Evolutionary conservation across 2,113 vertebrate genomes (phyloP).

Genomic region (Acrocephalus arundinaceus): DNA sequence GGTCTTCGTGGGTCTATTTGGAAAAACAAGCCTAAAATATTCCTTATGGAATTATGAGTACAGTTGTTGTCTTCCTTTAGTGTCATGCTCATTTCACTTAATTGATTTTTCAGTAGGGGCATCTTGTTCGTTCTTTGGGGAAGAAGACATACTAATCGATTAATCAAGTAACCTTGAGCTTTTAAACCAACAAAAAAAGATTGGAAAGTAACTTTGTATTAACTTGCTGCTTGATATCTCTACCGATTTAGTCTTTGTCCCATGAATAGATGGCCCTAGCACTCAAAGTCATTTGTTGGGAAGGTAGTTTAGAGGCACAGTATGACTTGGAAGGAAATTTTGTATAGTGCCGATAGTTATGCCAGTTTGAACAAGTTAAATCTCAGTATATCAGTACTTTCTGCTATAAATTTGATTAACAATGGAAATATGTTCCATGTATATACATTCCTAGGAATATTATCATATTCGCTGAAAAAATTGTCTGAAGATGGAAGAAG

Average conservation of each 20-base stretch:
- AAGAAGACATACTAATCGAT: neutral
- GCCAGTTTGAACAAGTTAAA: neutral
- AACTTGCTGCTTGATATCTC: neutral
- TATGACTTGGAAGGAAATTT: neutral
- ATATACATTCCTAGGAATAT: neutral
- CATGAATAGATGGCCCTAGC: no score
- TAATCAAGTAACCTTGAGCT: neutral
- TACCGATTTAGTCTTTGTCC: neutral
- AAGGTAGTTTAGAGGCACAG: neutral
- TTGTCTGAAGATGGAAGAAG: neutral
- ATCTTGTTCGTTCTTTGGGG: neutral
- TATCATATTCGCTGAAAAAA: neutral
- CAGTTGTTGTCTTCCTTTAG: neutral
- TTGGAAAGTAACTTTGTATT: neutral
- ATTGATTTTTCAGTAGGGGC: neutral
- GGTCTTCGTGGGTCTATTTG: neutral
- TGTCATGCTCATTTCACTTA: neutral
- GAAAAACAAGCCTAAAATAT: neutral
- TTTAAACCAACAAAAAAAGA: neutral
- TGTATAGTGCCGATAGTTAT: neutral
- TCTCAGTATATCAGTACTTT: neutral
- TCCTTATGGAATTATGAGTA: neutral
- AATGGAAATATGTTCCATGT: neutral
- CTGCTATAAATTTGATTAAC: neutral
- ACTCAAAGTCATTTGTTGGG: neutral